A percentile compares a stretch with the other conserved stretches of the same genome.
These are phyloP conservation scores for Drosophila engyochracea DNA, from an alignment of 2,888 invertebrate genomes.

Conservation along the genomic window DNA sequence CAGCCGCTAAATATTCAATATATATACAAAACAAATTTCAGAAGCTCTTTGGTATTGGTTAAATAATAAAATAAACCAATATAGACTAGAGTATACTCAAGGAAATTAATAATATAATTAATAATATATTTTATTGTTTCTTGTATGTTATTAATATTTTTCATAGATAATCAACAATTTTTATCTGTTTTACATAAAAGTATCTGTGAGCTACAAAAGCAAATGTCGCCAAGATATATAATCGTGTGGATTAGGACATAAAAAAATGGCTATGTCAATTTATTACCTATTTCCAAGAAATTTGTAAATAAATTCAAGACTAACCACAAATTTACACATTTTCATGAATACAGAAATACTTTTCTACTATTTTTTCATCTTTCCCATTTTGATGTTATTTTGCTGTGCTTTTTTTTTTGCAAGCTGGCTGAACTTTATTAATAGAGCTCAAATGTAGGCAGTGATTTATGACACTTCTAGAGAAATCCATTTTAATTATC, in stretches of 20 bases:
- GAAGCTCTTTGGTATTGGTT: neutral
- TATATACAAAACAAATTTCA: neutral
- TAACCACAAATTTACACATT: neutral
- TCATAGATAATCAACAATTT: neutral
- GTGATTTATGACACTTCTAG: constrained; percentile 61
- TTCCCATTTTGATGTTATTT: neutral
- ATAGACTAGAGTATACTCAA: neutral
- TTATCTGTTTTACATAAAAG: neutral
- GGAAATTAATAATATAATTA: neutral
- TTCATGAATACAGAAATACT: constrained; percentile 17
- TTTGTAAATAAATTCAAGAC: neutral
- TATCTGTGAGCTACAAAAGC: neutral
- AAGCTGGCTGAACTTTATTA: constrained; percentile 17
- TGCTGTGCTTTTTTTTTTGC: constrained; percentile 1
- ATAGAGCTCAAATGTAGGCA: constrained; percentile 16
- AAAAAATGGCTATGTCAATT: neutral
- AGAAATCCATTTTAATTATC: constrained; percentile 67
- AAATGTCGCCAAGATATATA: neutral
- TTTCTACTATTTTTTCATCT: constrained; percentile 3
- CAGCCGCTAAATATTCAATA: neutral
- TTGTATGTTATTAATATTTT: neutral
- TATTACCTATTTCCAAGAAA: neutral
- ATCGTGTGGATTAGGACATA: neutral
- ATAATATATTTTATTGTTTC: neutral
- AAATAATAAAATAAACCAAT: neutral